A percentile compares a stretch with the other conserved stretches of the same genome.
phyloP scores from a whole-genome alignment of 2,888 invertebrate species.

The Rutpela maculata region DNA sequence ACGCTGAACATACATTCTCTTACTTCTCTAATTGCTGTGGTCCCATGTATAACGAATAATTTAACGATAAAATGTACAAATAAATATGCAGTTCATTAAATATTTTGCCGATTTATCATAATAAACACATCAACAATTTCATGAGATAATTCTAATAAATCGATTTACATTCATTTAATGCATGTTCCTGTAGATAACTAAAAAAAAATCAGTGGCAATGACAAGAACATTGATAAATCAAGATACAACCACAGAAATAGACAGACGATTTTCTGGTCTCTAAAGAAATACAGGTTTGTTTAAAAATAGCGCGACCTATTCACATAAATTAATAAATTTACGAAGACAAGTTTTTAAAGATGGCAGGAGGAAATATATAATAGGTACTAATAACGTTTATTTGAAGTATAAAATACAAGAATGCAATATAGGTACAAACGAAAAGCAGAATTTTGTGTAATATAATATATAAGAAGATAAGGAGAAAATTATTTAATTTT shows the following conservation, averaged over 20 bases:
- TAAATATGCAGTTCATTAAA: background rate
- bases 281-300: background rate
- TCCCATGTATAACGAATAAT: background rate
- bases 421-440: too few species aligned
- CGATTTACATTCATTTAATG: conserved; percentile 1
- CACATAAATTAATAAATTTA: too few species aligned
- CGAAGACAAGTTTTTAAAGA: too few species aligned
- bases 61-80: background rate
- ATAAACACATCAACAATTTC: background rate
- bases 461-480: too few species aligned
- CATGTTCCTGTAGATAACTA: background rate
- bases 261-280: background rate
- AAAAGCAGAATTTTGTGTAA: too few species aligned
- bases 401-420: too few species aligned
- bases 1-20: background rate
- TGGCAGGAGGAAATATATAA: too few species aligned
- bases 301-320: background rate
- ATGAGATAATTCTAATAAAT: background rate
- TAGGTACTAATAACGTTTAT: too few species aligned
- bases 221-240: background rate
- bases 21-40: background rate
- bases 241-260: background rate
- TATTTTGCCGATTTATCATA: conserved; percentile 7
- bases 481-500: too few species aligned
- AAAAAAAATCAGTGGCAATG: background rate